phyloP scores from a whole-genome alignment of 2,113 vertebrate species.

The Cichladusa arquata region DNA sequence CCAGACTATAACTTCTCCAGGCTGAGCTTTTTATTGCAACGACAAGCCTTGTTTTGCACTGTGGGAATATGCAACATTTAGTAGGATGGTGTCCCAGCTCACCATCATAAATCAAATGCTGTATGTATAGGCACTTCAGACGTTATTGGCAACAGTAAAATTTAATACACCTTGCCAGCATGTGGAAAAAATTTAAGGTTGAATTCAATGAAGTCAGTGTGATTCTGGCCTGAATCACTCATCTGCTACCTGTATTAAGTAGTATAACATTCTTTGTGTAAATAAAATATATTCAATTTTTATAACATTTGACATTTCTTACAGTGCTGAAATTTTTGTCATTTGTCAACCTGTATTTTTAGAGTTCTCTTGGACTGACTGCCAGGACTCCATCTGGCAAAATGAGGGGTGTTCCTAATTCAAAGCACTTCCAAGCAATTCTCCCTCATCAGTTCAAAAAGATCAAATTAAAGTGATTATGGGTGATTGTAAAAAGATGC shows the following conservation, averaged over 20 bases:
- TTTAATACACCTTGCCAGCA: slow-evolving; percentile 24
- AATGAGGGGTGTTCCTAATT: slow-evolving; percentile 5
- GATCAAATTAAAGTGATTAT: neutral
- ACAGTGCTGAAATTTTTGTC: neutral
- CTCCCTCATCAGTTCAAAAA: neutral
- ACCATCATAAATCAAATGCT: neutral
- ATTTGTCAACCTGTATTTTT: slow-evolving; percentile 24
- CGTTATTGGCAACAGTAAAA: slow-evolving; percentile 31
- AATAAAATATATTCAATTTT: slow-evolving; percentile 2
- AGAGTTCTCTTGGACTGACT: slow-evolving; percentile 14
- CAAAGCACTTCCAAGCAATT: slow-evolving; percentile 1
- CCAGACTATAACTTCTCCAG: neutral
- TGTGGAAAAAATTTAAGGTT: slow-evolving; percentile 43
- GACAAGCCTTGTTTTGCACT: neutral
- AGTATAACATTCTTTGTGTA: neutral
- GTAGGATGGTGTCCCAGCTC: neutral
- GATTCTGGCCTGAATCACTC: neutral
- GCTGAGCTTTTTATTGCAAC: neutral
- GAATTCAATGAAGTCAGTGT: slow-evolving; percentile 16
- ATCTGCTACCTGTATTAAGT: slow-evolving; percentile 34
- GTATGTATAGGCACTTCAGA: neutral
- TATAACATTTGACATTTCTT: neutral
- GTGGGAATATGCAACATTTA: neutral
- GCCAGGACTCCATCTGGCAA: slow-evolving; percentile 44
- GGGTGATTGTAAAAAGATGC: neutral